A percentile compares a stretch with the other conserved stretches of the same genome.
phyloP scores from a whole-genome alignment of 1,140 invertebrate species.

The Zaprionus inermis region DNA sequence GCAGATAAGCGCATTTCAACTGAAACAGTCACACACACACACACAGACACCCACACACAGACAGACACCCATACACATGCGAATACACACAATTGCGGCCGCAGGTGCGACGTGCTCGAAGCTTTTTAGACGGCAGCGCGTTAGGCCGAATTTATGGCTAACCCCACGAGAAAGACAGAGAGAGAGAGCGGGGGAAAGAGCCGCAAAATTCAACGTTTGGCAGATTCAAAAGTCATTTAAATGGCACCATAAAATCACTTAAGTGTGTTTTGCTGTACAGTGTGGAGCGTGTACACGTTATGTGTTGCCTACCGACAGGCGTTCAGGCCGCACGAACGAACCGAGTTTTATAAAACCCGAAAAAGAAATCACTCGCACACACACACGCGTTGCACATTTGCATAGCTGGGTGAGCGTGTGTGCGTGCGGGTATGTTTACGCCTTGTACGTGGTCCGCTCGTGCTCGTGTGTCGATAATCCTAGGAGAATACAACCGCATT shows the following conservation, averaged over 20 bases:
- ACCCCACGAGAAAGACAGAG: not conserved
- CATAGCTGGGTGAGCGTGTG: constrained; percentile 9
- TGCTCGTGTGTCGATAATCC: constrained; percentile 41
- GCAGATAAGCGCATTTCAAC: constrained; percentile 59
- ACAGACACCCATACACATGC: not conserved
- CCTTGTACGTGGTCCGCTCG: constrained; percentile 11
- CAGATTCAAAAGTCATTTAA: constrained; percentile 75
- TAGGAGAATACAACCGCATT: constrained; percentile 46
- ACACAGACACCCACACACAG: constrained; percentile 1
- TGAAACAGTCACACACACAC: not conserved
- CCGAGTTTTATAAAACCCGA: constrained; percentile 29
- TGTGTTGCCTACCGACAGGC: constrained; percentile 63
- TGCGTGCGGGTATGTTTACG: constrained; percentile 1
- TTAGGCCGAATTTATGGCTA: constrained; percentile 55
- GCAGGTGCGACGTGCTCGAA: constrained; percentile 13
- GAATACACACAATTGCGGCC: not conserved
- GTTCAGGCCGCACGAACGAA: constrained; percentile 24
- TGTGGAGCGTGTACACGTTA: constrained; percentile 31
- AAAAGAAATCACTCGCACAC: constrained; percentile 19
- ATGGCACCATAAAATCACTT: constrained; percentile 75
- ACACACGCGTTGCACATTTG: constrained; percentile 58
- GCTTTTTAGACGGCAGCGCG: constrained; percentile 20
- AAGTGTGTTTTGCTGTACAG: constrained; percentile 60
- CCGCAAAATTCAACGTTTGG: constrained; percentile 40
- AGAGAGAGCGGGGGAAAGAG: not conserved